Conservation (phyloP, 2,797 vertebrate species). For the Taeniopygia guttata region DNA sequence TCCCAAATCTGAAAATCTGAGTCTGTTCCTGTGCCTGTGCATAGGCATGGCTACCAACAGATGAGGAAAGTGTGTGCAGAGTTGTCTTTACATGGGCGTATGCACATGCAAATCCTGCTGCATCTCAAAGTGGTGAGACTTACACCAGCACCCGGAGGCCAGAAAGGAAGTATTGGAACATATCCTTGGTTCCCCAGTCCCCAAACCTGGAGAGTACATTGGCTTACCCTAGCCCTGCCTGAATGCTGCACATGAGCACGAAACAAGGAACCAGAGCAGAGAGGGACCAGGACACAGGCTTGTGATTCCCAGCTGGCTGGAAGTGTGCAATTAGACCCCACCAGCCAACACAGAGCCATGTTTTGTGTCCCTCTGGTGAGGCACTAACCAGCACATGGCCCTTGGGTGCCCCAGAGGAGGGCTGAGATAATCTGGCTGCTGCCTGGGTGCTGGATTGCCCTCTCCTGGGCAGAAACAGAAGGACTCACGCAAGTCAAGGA, state of each 20-base stretch:
- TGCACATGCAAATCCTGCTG: accelerated
- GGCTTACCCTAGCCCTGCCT: accelerated
- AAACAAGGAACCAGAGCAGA: not conserved
- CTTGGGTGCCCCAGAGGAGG: not conserved
- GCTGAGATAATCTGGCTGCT: not conserved
- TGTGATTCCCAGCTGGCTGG: accelerated
- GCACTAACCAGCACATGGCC: not conserved
- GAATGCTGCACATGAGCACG: accelerated
- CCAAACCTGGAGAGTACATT: accelerated
- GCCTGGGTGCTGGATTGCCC: conserved; percentile 20
- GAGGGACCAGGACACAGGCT: accelerated
- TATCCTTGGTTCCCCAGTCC: not conserved
- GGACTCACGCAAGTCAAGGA: not conserved
- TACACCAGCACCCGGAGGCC: not conserved
- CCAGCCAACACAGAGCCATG: not conserved
- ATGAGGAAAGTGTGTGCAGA: not conserved
- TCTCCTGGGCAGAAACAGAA: conserved; percentile 60
- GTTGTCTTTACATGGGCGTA: accelerated
- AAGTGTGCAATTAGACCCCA: not conserved
- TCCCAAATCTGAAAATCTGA: not conserved
- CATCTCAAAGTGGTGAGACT: not conserved
- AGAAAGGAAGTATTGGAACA: not conserved
- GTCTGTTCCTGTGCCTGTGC: not conserved
- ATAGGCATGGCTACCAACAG: not conserved
- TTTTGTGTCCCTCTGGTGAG: accelerated